These are phyloP conservation scores for Drosophila hamatofila DNA, from an alignment of 2,888 invertebrate genomes.

Conservation along the genomic window DNA sequence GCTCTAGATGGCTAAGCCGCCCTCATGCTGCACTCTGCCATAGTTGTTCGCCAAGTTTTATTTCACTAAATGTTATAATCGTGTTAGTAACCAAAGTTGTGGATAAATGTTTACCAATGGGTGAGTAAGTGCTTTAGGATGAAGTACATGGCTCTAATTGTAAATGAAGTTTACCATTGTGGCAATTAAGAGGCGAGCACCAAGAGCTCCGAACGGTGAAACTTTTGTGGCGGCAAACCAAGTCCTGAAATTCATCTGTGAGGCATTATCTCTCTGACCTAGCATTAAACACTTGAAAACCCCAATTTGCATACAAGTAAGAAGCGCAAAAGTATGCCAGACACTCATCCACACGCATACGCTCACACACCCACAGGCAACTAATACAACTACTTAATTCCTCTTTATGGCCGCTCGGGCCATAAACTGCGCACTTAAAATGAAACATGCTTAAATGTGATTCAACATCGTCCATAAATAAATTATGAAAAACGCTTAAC, in stretches of 20 bases:
- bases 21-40: slow-evolving; percentile 40
- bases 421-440: slow-evolving; percentile 80
- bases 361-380: slow-evolving; percentile 9
- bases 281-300: slow-evolving; percentile 53
- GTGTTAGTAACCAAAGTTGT: slow-evolving; percentile 74
- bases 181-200: slow-evolving; percentile 45
- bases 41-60: slow-evolving; percentile 63
- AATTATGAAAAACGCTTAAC: slow-evolving; percentile 82
- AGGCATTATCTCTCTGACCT: slow-evolving; percentile 19
- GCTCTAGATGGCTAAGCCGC: not conserved
- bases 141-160: slow-evolving; percentile 71
- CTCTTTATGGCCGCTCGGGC: slow-evolving; percentile 71
- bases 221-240: slow-evolving; percentile 13
- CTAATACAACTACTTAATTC: slow-evolving; percentile 69
- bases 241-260: slow-evolving; percentile 19
- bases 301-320: slow-evolving; percentile 68
- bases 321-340: slow-evolving; percentile 56
- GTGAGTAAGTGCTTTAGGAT: slow-evolving; percentile 56
- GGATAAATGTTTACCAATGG: slow-evolving; percentile 77
- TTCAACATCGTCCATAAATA: slow-evolving; percentile 75
- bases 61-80: slow-evolving; percentile 71
- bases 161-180: slow-evolving; percentile 74
- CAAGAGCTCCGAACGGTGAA: slow-evolving; percentile 3
- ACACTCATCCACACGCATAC: slow-evolving; percentile 13
- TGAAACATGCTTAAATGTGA: slow-evolving; percentile 79